These are phyloP conservation scores for Lophotis ruficrista DNA, from an alignment of 2,113 vertebrate species.

Conservation along the genomic window DNA sequence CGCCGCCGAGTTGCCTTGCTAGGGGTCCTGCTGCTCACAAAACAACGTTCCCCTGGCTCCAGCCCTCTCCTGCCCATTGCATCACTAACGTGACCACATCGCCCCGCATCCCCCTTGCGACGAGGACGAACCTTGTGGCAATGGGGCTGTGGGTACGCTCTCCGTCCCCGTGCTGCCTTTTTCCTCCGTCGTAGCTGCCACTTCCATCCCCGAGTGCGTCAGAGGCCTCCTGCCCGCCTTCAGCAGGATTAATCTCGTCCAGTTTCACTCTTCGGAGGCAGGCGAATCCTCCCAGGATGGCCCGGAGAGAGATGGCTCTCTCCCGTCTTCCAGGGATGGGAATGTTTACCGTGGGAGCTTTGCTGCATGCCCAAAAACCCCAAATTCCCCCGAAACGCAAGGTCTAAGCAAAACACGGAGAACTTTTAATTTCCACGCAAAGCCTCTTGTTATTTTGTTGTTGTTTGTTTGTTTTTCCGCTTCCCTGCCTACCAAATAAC, in stretches of 20 bases:
- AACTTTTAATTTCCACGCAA: background rate
- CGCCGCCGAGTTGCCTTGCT: rapidly evolving
- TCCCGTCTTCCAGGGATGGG: background rate
- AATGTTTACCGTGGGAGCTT: background rate
- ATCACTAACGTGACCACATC: rapidly evolving
- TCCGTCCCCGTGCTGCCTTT: rapidly evolving
- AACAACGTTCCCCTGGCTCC: background rate
- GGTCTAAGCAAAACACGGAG: rapidly evolving
- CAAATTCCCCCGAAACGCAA: background rate
- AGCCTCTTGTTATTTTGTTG: background rate
- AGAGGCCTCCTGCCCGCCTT: background rate
- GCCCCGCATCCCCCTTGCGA: rapidly evolving
- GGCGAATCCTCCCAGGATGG: background rate
- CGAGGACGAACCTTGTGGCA: background rate
- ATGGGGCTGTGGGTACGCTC: rapidly evolving
- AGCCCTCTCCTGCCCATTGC: background rate
- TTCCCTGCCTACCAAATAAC: slow-evolving; percentile 14
- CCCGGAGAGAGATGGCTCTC: background rate
- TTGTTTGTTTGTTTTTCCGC: background rate
- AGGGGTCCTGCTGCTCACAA: background rate
- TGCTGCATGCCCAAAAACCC: background rate
- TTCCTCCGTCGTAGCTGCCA: background rate
- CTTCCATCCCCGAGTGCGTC: rapidly evolving
- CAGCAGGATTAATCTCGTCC: rapidly evolving
- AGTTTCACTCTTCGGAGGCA: rapidly evolving